A percentile compares a stretch with the other conserved stretches of the same genome.
Evolutionary conservation across 2,888 invertebrate genomes (phyloP).

Genomic region (Belgica antarctica): DNA sequence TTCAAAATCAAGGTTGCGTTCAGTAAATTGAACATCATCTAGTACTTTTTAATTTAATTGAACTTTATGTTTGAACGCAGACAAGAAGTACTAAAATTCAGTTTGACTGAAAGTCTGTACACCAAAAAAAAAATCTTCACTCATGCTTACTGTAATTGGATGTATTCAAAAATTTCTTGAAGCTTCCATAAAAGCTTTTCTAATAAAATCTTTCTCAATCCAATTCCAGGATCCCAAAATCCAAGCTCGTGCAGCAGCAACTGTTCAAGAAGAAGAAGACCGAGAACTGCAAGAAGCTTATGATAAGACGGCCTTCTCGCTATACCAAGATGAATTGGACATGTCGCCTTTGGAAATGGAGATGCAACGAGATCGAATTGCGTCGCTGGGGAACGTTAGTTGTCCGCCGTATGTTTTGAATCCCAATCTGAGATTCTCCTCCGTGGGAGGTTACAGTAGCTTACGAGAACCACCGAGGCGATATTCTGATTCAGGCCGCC

Average conservation of each 20-base stretch:
- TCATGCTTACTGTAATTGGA: background rate
- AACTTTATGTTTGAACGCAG: too few species aligned
- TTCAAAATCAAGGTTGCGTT: too few species aligned
- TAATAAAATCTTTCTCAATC: background rate
- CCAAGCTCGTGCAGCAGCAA: conserved; percentile 75
- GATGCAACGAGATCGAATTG: conserved; percentile 56
- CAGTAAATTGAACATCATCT: too few species aligned
- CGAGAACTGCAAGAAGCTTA: conserved; percentile 71
- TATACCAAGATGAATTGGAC: conserved; percentile 56
- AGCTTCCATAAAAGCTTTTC: too few species aligned
- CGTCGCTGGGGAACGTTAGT: conserved; percentile 66
- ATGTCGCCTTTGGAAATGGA: conserved; percentile 55
- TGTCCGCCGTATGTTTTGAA: conserved; percentile 55
- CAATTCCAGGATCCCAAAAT: conserved; percentile 67
- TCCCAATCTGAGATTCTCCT: conserved; percentile 55
- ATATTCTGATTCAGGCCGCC: conserved; percentile 56
- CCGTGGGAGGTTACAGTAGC: conserved; percentile 69
- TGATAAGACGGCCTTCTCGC: conserved; percentile 63
- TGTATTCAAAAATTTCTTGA: too few species aligned
- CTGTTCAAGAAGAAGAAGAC: conserved; percentile 72
- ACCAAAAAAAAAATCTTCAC: too few species aligned
- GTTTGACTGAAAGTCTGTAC: too few species aligned
- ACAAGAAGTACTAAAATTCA: too few species aligned
- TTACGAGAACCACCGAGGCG: conserved; percentile 67
- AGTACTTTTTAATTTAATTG: too few species aligned